Base-by-base conservation (phyloP, 2,888 invertebrate species). In the Lydus trimaculatus region DNA sequence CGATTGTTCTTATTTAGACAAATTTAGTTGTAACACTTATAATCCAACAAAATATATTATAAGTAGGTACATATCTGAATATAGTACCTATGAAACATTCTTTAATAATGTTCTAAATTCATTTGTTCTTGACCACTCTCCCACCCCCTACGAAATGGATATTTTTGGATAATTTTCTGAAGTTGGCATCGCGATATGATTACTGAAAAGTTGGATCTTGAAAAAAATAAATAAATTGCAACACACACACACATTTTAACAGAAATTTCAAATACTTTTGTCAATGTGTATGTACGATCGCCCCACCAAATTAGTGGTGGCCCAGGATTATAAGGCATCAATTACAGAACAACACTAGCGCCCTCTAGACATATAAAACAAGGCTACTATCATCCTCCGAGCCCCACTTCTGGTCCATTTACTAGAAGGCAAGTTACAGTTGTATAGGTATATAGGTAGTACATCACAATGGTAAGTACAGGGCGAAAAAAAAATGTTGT, bases 321-420 rank as follows among this genome's bases (percentile, higher is more conserved):
- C 65, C 71, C 71, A 65, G 67, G 67, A 13, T 62, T 59, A 62
- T 64, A 64, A 61, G 76, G 78, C 75, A 78, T 77, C 78, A 79
- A 79, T 80, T 80, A 79, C 80, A 79, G 76, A 70, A 70, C 71
- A 87, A 87, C 85, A 82, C 86, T 86, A 87, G 90, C 91, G 91
- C 91, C 91, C 90, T 91, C 91, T 91, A 87, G 88, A 87, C 88
- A 87, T 90, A 91, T 91, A 91, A 91, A 91, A 91, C 90, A 88
- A 88, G 88, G 87, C 87, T 86, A 87, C 88, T 87, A 88, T 88
- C 88, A 87, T 87, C 87, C 87, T 87, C 88, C 86, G 87, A 88
- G 89, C 90, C 90, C 91, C 92, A 92, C 91, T 92, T 91, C 91
- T 91, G 90, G 90, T 91, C 90, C 88, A 89, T 88, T 90, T 89